A percentile compares a stretch with the other conserved stretches of the same genome.
Evolutionary conservation across 2,113 vertebrate species (phyloP).

Genomic region (Oophaga pumilio): DNA sequence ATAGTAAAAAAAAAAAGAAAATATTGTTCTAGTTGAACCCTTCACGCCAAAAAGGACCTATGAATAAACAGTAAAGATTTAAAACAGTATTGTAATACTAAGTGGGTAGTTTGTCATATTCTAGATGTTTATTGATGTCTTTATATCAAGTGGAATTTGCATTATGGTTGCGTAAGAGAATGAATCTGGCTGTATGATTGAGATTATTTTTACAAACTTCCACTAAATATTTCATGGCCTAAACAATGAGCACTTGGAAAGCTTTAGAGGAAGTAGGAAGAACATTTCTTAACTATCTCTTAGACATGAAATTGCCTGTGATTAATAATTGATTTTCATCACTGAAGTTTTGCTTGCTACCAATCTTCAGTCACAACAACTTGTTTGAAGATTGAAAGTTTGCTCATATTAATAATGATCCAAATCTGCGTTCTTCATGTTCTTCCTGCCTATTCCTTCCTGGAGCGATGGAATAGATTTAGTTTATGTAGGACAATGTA

Average conservation of each 20-base stretch:
- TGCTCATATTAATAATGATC: neutral
- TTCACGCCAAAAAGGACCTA: no score
- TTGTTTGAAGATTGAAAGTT: neutral
- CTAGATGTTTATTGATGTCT: neutral
- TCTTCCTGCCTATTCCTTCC: neutral
- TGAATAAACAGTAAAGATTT: no score
- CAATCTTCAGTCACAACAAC: neutral
- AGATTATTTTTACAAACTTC: slow-evolving; percentile 16
- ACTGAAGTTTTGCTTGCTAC: neutral
- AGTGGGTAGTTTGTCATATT: no score
- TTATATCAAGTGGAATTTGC: neutral
- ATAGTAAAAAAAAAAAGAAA: no score
- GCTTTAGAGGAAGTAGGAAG: neutral
- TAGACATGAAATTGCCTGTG: neutral
- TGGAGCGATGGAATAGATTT: neutral
- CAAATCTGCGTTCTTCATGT: neutral
- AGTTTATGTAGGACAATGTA: neutral
- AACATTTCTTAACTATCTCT: neutral
- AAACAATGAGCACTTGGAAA: neutral
- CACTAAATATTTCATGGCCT: slow-evolving; percentile 29
- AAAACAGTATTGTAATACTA: no score
- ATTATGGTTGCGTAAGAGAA: neutral
- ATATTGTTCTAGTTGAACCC: no score
- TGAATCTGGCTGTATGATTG: neutral
- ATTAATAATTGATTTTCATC: slow-evolving; percentile 50